These are phyloP conservation scores for Entosphenus tridentatus DNA, from an alignment of 2,113 vertebrate genomes.

Conservation along the genomic window DNA sequence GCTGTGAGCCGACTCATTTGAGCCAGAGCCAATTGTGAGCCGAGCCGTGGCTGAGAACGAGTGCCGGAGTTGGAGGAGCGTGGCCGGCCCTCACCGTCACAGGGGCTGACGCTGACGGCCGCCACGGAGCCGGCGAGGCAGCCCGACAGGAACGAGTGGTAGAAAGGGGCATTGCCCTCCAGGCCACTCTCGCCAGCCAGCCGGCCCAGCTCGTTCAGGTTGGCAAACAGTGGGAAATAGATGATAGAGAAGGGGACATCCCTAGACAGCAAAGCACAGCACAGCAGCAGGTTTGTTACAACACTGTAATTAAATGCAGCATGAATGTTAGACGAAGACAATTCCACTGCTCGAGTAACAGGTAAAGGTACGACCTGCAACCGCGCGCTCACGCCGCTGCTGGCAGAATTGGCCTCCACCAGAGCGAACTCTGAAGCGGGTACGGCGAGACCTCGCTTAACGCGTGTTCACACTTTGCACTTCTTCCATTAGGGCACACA, in stretches of 20 bases:
- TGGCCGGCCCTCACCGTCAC: slow-evolving; percentile 24
- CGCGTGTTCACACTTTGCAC: too few species aligned
- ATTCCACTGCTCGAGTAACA: too few species aligned
- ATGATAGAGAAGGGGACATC: slow-evolving; percentile 46
- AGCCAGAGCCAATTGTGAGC: not conserved
- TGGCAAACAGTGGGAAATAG: slow-evolving; percentile 49
- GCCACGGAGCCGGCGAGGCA: slow-evolving; percentile 29
- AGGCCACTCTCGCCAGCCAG: not conserved
- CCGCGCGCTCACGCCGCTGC: too few species aligned
- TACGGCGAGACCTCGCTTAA: too few species aligned
- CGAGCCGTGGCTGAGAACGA: not conserved
- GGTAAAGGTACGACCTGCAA: too few species aligned
- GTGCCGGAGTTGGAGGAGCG: not conserved
- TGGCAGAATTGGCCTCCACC: too few species aligned
- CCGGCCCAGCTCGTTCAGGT: slow-evolving; percentile 30
- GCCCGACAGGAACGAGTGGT: slow-evolving; percentile 33
- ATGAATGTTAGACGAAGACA: too few species aligned
- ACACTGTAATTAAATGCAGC: too few species aligned
- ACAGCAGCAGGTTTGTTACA: too few species aligned
- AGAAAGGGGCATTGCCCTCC: slow-evolving; percentile 24
- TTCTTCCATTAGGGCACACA: too few species aligned
- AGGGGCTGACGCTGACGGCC: slow-evolving; percentile 40
- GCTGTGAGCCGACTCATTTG: not conserved
- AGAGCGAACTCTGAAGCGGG: too few species aligned
- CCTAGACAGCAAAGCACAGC: slow-evolving; percentile 15